These are phyloP conservation scores for Chitala chitala DNA, from an alignment of 2,113 vertebrate species.

Conservation along the genomic window DNA sequence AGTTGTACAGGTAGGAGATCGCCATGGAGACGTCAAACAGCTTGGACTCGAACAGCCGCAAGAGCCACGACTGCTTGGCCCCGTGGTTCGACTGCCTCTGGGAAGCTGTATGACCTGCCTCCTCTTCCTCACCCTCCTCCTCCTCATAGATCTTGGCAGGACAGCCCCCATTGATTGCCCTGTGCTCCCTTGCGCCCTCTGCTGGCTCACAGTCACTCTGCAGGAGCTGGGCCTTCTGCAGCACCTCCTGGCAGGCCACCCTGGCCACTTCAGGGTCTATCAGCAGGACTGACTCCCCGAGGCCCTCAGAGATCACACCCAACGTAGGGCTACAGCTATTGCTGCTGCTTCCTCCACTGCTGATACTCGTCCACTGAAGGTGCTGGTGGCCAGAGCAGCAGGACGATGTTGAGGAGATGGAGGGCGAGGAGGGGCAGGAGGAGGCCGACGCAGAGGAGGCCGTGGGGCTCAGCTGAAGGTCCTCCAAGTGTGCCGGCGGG, in stretches of 20 bases:
- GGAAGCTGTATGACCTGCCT: not conserved
- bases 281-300: constrained; percentile 53
- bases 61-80: constrained; percentile 87
- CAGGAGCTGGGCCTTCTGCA: constrained; percentile 78
- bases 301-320: constrained; percentile 77
- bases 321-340: constrained; percentile 56
- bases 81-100: constrained; percentile 75
- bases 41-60: constrained; percentile 91
- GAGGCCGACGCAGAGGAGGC: constrained; percentile 42
- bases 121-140: constrained; percentile 7
- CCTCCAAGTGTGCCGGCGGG: constrained; percentile 11
- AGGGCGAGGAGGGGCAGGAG: constrained; percentile 21
- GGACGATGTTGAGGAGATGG: constrained; percentile 47
- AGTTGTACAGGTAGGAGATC: constrained; percentile 93
- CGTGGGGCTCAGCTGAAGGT: constrained; percentile 28
- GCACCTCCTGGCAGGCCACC: constrained; percentile 80
- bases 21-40: constrained; percentile 97
- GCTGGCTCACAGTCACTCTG: constrained; percentile 33
- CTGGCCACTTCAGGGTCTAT: constrained; percentile 53
- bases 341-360: not conserved
- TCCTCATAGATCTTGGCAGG: constrained; percentile 29
- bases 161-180: constrained; percentile 51
- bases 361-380: constrained; percentile 32
- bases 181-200: not conserved
- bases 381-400: constrained; percentile 43